A percentile compares a stretch with the other conserved stretches of the same genome.
Evolutionary conservation across 2,888 invertebrate genomes (phyloP).

Genomic region (Eupithecia dodoneata): DNA sequence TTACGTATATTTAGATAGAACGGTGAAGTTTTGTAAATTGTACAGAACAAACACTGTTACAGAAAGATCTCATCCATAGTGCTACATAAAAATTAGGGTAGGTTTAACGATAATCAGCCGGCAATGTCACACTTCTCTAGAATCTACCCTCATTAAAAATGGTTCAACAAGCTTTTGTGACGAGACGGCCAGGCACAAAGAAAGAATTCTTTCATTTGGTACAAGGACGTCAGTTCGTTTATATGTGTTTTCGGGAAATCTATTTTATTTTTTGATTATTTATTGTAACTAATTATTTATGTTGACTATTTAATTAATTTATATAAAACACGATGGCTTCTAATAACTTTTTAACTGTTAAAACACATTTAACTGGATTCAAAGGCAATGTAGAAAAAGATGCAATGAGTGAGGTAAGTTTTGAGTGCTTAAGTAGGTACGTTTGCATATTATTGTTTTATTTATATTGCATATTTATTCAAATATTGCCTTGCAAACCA

Average conservation of each 20-base stretch:
- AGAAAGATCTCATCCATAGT: background rate
- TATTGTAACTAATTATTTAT: constrained; percentile 49
- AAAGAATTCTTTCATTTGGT: constrained; percentile 61
- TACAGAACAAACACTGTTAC: background rate
- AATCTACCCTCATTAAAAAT: constrained; percentile 7
- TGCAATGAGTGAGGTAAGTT: constrained; percentile 79
- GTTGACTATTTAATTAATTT: constrained; percentile 55
- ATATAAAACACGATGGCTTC: constrained; percentile 61
- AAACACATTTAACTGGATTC: constrained; percentile 80
- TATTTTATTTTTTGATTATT: constrained; percentile 57
- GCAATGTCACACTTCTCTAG: background rate
- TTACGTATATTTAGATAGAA: background rate
- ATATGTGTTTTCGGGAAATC: constrained; percentile 52
- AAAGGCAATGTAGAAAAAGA: constrained; percentile 78
- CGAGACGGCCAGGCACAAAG: constrained; percentile 58
- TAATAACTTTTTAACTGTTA: constrained; percentile 71
- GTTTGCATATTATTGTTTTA: background rate
- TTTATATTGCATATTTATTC: background rate
- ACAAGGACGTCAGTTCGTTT: constrained; percentile 43
- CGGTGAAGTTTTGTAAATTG: background rate
- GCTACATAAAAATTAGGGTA: background rate
- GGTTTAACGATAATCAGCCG: background rate
- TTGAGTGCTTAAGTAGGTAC: background rate
- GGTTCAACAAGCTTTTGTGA: constrained; percentile 17
- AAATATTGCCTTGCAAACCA: background rate